phyloP scores from a whole-genome alignment of 2,888 invertebrate genomes.

The Sesia bembeciformis region DNA sequence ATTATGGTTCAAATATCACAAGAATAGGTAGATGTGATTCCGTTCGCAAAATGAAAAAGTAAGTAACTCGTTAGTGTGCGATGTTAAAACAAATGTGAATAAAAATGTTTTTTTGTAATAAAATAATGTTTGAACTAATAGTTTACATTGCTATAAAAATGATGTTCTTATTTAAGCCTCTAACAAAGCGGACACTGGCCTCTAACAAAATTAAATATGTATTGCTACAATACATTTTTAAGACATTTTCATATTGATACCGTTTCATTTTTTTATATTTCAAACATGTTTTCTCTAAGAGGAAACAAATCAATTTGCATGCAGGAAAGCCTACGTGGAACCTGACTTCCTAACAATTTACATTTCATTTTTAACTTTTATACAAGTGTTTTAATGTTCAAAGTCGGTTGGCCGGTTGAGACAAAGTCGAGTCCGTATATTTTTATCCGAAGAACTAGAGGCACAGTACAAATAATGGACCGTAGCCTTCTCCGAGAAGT shows the following conservation, averaged over 20 bases:
- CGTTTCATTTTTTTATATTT: background rate
- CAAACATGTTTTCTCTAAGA: background rate
- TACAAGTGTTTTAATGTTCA: constrained; percentile 3
- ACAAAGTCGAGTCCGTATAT: background rate
- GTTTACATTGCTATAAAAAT: no score
- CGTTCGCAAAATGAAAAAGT: constrained; percentile 15
- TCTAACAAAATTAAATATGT: background rate
- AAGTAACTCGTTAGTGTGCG: no score
- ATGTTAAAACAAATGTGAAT: no score
- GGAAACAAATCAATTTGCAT: constrained; percentile 25
- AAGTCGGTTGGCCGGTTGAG: constrained; percentile 8
- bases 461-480: background rate
- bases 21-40: constrained; percentile 36
- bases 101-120: no score
- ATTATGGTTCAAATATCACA: constrained; percentile 69
- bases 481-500: background rate
- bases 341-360: constrained; percentile 22
- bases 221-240: background rate
- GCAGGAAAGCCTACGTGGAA: constrained; percentile 42
- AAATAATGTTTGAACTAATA: no score
- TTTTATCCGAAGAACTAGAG: background rate
- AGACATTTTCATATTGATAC: background rate
- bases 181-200: no score
- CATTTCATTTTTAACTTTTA: background rate
- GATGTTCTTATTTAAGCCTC: no score